Evolutionary conservation across 2,797 vertebrate species (phyloP).

Genomic region (Tragelaphus eurycerus): DNA sequence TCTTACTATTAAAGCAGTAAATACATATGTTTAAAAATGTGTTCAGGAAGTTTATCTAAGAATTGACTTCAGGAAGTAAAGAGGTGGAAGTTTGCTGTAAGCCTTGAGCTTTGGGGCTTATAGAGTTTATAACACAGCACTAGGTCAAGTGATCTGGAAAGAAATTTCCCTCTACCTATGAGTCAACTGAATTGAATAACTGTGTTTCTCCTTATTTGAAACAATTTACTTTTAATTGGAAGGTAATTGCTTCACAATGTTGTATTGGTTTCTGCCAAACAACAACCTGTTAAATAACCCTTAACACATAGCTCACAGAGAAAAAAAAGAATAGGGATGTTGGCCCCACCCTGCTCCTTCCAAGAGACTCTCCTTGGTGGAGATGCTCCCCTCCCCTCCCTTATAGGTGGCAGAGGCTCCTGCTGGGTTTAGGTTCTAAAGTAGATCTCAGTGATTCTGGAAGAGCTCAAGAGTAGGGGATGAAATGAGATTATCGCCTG

Average conservation of each 20-base stretch:
- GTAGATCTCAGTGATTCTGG: background rate
- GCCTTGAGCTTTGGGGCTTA: background rate
- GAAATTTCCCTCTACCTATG: background rate
- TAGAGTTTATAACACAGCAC: background rate
- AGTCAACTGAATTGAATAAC: background rate
- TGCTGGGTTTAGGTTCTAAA: background rate
- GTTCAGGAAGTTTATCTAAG: background rate
- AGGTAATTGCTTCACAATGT: background rate
- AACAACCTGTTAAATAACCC: background rate
- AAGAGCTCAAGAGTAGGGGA: background rate
- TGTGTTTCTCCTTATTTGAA: background rate
- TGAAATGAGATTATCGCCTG: background rate
- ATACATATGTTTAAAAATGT: background rate
- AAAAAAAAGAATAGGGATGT: background rate
- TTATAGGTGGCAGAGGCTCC: background rate
- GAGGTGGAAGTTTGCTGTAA: background rate
- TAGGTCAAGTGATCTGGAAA: background rate
- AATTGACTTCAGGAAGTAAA: slow-evolving; percentile 1
- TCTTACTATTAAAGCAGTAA: background rate
- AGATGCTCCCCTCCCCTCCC: background rate
- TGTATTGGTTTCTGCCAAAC: background rate
- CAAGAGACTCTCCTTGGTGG: background rate
- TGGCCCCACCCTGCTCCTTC: background rate
- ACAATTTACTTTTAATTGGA: background rate
- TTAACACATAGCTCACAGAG: background rate